phyloP scores from a whole-genome alignment of 2,797 vertebrate species.

The Pelochelys cantorii region DNA sequence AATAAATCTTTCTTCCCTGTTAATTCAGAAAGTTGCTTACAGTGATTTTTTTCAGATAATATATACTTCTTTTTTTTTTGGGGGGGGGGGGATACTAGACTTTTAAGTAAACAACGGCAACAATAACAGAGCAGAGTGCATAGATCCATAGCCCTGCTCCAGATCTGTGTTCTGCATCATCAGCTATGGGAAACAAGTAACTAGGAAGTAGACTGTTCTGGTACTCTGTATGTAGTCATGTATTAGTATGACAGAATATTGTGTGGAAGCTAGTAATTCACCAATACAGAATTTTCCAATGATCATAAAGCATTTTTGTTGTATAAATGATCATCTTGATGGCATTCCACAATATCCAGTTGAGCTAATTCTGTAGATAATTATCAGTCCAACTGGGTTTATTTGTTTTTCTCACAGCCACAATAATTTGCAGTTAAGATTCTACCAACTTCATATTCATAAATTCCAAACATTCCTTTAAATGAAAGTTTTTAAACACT shows the following conservation, averaged over 20 bases:
- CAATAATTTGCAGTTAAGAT: background rate
- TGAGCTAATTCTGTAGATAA: background rate
- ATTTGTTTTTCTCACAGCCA: background rate
- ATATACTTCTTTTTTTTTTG: background rate
- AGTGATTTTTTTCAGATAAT: background rate
- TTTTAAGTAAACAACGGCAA: background rate
- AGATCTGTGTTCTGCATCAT: background rate
- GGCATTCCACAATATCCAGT: background rate
- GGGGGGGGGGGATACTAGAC: background rate
- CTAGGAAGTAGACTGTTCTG: background rate
- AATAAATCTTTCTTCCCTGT: background rate
- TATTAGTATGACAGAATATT: background rate
- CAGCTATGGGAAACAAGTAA: background rate
- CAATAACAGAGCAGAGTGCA: background rate
- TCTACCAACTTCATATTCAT: background rate
- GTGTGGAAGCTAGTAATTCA: background rate
- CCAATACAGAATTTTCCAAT: background rate
- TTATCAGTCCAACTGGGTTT: background rate
- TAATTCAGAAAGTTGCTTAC: constrained; percentile 7
- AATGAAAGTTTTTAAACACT: background rate
- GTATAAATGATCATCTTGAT: background rate
- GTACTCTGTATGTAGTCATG: background rate
- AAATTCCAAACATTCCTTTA: background rate
- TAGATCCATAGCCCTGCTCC: background rate
- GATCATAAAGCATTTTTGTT: background rate